Evolutionary conservation across 2,113 vertebrate genomes (phyloP), one percentile per base, ranked within the genome.

Genomic region (Amblyopsis rosae): DNA sequence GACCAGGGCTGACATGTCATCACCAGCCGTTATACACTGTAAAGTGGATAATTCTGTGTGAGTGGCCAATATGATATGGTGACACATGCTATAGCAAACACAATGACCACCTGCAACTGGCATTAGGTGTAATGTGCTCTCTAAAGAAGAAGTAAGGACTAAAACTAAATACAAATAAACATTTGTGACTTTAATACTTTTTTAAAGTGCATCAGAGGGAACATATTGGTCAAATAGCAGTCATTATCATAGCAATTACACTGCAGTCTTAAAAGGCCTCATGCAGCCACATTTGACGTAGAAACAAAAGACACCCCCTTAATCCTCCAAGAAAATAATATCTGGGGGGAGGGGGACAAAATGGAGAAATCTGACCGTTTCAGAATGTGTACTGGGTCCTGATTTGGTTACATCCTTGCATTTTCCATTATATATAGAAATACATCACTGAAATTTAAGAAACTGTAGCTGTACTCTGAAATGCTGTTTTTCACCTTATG

Each of bases 1-100:
- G 46, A 77, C 80, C 78, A 82, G 82, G 76, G 79, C 82, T 45
- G 17, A 65, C 54, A 77, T 62, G 76, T 80, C 80, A 83, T 86
- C 73, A 81, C 48, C 59, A 70, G 79, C 72, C 66, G 77, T 86
- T 85, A 84, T 46, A 66, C 3, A 41, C 75, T 13, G 64, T 6
- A 62, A 19, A 83, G 63, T 57, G 59, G 60, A 45, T 83, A 76
- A 84, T 69, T 4, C 65, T 62, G 59, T 76, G 54, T 57, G 63
- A 76, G 67, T 62, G 35, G 68, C 50, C 72, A 65, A 70, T 75
- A 53, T 74, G 26, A 72, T 54, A 32, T 35, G 63, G 49, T 12
- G 6, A 65, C 33, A 48, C 68, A 59, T 51, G 55, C 33, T 67
- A 72, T 65, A 26, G 66, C 32, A 71, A 76, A 79, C 77, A 82